phyloP scores from a whole-genome alignment of 2,113 vertebrate genomes.

The Astur gentilis region DNA sequence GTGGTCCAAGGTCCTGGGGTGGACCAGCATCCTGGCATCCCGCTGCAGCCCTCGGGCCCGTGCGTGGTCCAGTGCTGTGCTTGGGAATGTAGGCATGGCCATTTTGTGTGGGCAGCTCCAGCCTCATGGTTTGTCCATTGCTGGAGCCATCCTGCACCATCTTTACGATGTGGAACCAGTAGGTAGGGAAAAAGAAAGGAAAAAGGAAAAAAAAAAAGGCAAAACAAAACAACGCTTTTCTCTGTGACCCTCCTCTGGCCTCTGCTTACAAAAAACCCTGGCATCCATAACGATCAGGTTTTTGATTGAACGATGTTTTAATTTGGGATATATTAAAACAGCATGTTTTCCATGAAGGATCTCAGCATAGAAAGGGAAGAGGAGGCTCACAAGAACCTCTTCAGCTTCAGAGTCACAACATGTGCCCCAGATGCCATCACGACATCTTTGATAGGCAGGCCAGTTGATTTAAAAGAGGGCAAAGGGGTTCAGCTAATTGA shows the following conservation, averaged over 20 bases:
- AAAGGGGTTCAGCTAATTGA: background rate
- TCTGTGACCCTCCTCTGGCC: background rate
- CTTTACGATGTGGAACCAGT: background rate
- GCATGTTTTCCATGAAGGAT: background rate
- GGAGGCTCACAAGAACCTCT: background rate
- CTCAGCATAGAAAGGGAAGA: background rate
- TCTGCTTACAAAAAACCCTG: background rate
- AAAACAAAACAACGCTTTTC: background rate
- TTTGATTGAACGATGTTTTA: background rate
- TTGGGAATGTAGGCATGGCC: background rate
- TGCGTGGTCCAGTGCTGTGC: background rate
- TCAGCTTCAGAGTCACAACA: background rate
- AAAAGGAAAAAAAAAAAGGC: background rate
- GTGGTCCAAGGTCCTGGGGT: background rate
- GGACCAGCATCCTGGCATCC: background rate
- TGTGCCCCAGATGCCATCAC: conserved; percentile 23
- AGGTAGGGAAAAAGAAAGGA: background rate
- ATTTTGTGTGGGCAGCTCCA: too few relatives aligned
- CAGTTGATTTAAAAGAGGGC: background rate
- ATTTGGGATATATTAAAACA: conserved; percentile 21
- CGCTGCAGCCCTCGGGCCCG: background rate
- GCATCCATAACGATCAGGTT: background rate
- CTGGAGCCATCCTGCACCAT: background rate
- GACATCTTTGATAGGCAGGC: background rate
- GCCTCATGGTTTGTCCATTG: background rate